These are phyloP conservation scores for Drosophila niveifrons DNA, from an alignment of 2,888 invertebrate species.

Conservation along the genomic window DNA sequence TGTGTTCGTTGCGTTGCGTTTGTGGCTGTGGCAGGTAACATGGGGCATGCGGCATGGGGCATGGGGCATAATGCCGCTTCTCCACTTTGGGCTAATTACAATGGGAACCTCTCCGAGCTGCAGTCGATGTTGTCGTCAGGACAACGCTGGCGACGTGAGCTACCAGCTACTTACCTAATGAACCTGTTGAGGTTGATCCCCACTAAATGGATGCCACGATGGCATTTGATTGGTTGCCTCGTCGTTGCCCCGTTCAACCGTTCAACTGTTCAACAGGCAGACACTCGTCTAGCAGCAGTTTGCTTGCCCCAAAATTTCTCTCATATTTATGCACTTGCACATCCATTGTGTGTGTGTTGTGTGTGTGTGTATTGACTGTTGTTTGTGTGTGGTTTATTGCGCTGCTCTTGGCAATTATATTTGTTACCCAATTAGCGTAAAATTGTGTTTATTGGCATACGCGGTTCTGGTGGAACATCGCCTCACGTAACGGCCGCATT, in stretches of 20 bases:
- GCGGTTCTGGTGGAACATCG: conserved; percentile 18
- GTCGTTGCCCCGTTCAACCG: neutral
- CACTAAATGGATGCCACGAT: conserved; percentile 18
- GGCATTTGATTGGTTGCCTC: conserved; percentile 45
- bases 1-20: neutral
- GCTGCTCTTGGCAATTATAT: conserved; percentile 83
- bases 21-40: conserved; percentile 11
- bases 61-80: conserved; percentile 18
- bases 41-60: conserved; percentile 6
- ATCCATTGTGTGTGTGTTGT: conserved; percentile 9
- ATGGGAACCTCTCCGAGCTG: conserved; percentile 23
- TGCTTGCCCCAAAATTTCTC: conserved; percentile 43
- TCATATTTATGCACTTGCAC: conserved; percentile 45
- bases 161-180: conserved; percentile 71
- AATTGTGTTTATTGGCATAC: conserved; percentile 82
- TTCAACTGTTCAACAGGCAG: conserved; percentile 45
- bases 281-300: neutral
- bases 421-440: conserved; percentile 83
- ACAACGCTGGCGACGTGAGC: conserved; percentile 35
- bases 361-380: conserved; percentile 47
- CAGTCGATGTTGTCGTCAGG: conserved; percentile 53
- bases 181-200: conserved; percentile 75
- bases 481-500: conserved; percentile 47
- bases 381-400: conserved; percentile 75
- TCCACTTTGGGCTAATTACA: conserved; percentile 64